Evolutionary conservation across 2,888 invertebrate genomes (phyloP).

Genomic region (Drosophila neonasuta): DNA sequence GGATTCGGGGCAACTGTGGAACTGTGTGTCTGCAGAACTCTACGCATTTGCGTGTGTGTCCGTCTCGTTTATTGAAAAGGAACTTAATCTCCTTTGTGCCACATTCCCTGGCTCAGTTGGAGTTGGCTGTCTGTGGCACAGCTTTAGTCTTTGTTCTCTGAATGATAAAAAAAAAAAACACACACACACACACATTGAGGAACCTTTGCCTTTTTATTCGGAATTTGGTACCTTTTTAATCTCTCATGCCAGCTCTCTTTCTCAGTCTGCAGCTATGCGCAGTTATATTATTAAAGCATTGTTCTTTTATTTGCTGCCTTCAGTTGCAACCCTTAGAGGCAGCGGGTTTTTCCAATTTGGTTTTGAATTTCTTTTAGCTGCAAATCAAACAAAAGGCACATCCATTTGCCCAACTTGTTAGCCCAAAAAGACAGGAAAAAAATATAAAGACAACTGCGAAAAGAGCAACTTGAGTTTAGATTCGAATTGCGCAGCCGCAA

Average conservation of each 20-base stretch:
- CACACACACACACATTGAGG: background rate
- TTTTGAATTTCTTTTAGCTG: conserved; percentile 68
- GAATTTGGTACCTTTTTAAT: conserved; percentile 78
- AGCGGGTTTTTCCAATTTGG: conserved; percentile 46
- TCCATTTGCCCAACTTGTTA: conserved; percentile 52
- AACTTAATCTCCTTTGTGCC: conserved; percentile 79
- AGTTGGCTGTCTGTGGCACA: conserved; percentile 15
- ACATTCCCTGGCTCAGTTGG: conserved; percentile 52
- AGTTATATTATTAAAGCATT: conserved; percentile 72
- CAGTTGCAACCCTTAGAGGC: conserved; percentile 58
- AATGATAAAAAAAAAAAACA: conserved; percentile 70
- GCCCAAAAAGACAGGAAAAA: conserved; percentile 22
- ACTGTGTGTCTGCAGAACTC: conserved; percentile 30
- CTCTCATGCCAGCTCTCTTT: conserved; percentile 28
- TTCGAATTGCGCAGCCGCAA: conserved; percentile 59
- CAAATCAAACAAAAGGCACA: conserved; percentile 57
- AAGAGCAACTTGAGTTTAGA: conserved; percentile 52
- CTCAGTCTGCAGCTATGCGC: conserved; percentile 44
- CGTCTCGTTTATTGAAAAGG: conserved; percentile 49
- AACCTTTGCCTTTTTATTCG: conserved; percentile 75
- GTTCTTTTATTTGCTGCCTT: conserved; percentile 57
- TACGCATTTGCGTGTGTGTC: conserved; percentile 63
- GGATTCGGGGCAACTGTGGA: conserved; percentile 8
- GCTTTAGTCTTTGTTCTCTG: conserved; percentile 60
- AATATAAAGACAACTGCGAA: conserved; percentile 48